A percentile compares a stretch with the other conserved stretches of the same genome.
These are phyloP conservation scores for Drosophila mimetica DNA, from an alignment of 2,888 invertebrate genomes.

Conservation along the genomic window DNA sequence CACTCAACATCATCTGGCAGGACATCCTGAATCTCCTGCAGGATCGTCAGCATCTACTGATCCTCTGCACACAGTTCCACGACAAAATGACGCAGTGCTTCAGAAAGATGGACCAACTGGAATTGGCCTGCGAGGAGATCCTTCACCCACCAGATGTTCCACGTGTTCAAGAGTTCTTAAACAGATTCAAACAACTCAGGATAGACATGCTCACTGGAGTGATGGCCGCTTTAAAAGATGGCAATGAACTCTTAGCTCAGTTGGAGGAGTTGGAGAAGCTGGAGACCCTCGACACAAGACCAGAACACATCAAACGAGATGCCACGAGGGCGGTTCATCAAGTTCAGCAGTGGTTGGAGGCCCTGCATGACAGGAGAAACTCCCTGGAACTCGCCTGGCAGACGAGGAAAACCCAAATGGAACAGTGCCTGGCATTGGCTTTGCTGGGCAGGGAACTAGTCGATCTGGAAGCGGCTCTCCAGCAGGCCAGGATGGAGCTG, in stretches of 20 bases:
- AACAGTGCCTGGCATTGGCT: conserved; percentile 91
- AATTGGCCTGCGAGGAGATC: conserved; percentile 88
- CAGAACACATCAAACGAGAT: conserved; percentile 86
- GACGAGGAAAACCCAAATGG: conserved; percentile 89
- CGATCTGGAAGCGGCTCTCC: conserved; percentile 87
- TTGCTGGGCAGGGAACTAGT: conserved; percentile 90
- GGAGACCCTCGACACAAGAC: conserved; percentile 90
- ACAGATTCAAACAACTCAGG: conserved; percentile 89
- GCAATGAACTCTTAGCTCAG: conserved; percentile 90
- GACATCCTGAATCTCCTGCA: conserved; percentile 92
- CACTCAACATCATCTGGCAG: conserved; percentile 90
- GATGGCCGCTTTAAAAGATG: conserved; percentile 92
- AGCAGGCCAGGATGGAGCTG: conserved; percentile 85
- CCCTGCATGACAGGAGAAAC: conserved; percentile 90
- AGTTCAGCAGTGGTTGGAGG: conserved; percentile 91
- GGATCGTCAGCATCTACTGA: conserved; percentile 90
- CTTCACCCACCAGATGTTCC: conserved; percentile 90
- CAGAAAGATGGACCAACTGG: conserved; percentile 88
- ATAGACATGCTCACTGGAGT: conserved; percentile 90
- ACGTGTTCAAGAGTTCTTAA: conserved; percentile 88
- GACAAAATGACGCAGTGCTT: conserved; percentile 89
- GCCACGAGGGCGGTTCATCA: conserved; percentile 86
- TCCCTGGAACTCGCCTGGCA: conserved; percentile 89
- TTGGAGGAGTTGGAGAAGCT: conserved; percentile 90
- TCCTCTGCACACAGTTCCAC: conserved; percentile 92